A percentile compares a stretch with the other conserved stretches of the same genome.
Conservation (phyloP, 2,113 vertebrate species). For the Oreochromis spilurus region DNA sequence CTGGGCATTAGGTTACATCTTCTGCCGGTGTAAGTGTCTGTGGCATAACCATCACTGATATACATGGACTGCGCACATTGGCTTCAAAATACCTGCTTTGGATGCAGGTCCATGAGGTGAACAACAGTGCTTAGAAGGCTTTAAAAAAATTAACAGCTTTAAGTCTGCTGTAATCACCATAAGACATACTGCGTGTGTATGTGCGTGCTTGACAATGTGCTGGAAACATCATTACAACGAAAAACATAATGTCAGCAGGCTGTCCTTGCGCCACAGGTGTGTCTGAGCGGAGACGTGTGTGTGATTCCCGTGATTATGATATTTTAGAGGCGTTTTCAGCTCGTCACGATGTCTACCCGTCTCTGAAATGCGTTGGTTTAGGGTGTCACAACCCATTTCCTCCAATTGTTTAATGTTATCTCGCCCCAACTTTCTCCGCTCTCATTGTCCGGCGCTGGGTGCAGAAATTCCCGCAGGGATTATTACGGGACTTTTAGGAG, state of each 20-base stretch:
- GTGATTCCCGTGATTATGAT: background rate
- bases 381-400: conserved; percentile 21
- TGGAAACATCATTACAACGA: background rate
- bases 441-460: background rate
- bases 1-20: background rate
- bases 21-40: background rate
- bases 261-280: background rate
- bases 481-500: background rate
- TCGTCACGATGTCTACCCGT: background rate
- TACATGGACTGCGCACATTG: background rate
- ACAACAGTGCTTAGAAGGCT: background rate
- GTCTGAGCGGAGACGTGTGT: background rate
- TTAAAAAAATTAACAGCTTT: background rate
- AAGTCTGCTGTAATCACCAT: background rate
- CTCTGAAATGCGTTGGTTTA: background rate
- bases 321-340: background rate
- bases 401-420: conserved; percentile 38
- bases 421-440: conserved; percentile 18
- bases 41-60: background rate
- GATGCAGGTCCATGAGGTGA: background rate
- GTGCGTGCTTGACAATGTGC: background rate
- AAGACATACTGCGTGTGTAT: background rate
- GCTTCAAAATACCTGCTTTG: background rate
- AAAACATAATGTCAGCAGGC: background rate
- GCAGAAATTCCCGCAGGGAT: background rate